phyloP scores from a whole-genome alignment of 64 coral and sea anemone genomes.

The Dendrophyllia cribrosa region DNA sequence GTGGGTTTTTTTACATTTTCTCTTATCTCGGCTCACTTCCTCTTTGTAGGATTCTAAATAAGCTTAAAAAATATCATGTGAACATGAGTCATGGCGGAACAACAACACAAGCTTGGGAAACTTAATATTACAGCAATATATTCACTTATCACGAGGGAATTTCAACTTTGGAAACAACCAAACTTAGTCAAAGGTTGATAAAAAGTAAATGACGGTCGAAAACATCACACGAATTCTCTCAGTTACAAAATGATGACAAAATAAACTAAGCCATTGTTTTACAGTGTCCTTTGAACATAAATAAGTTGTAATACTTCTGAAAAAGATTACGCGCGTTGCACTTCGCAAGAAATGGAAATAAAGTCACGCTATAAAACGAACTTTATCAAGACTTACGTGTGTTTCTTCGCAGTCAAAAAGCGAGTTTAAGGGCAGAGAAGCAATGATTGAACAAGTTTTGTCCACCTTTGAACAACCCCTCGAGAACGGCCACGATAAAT shows the following conservation, averaged over 20 bases:
- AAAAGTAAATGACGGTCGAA: neutral
- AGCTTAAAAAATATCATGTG: neutral
- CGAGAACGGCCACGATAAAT: constrained; percentile 15
- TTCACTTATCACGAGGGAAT: neutral
- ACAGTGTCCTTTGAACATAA: neutral
- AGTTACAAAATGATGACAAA: too few relatives aligned
- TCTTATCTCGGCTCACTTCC: neutral
- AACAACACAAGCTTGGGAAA: neutral
- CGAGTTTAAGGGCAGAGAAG: neutral
- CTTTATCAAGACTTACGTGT: neutral
- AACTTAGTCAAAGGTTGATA: neutral
- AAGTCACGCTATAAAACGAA: neutral
- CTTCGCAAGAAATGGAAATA: neutral
- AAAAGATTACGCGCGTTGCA: neutral
- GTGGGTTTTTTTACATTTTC: neutral
- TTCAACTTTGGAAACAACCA: neutral
- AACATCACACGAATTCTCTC: neutral
- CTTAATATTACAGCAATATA: neutral
- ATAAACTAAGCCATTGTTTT: neutral
- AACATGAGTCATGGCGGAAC: neutral
- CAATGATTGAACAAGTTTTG: neutral
- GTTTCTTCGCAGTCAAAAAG: neutral
- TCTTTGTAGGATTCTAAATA: neutral
- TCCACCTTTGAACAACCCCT: neutral
- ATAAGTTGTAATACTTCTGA: neutral